Evolutionary conservation across 2,888 invertebrate genomes (phyloP).

Genomic region (Mesoligia furuncula): DNA sequence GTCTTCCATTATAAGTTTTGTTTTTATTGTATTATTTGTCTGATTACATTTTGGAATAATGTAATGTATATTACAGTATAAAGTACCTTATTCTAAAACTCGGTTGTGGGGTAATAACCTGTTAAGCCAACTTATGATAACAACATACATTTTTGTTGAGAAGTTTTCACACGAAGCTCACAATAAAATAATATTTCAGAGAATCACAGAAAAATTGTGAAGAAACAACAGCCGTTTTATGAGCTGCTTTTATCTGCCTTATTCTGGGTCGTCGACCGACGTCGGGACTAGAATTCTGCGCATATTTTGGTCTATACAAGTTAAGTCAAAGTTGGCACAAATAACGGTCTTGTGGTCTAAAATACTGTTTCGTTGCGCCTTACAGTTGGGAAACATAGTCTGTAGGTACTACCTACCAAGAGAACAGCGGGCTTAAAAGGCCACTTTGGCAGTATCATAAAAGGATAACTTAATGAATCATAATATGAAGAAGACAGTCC

Average conservation of each 20-base stretch:
- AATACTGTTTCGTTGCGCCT: background rate
- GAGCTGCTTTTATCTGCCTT: conserved; percentile 17
- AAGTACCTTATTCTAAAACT: background rate
- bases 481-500: too few species aligned
- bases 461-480: too few species aligned
- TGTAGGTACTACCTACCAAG: background rate
- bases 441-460: too few species aligned
- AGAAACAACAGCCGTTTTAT: conserved; percentile 18
- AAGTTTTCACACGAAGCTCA: background rate
- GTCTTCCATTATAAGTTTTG: background rate
- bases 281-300: background rate
- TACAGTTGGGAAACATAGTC: background rate
- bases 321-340: conserved; percentile 30
- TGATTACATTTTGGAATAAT: background rate
- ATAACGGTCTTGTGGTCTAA: conserved; percentile 12
- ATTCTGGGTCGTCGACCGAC: conserved; percentile 25
- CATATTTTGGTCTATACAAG: conserved; percentile 24
- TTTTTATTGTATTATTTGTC: background rate
- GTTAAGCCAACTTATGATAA: background rate
- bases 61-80: background rate
- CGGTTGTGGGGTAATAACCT: background rate
- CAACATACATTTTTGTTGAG: background rate
- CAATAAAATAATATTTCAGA: conserved; percentile 11
- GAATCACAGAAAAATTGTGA: background rate
- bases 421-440: background rate